These are phyloP conservation scores for Stenurella melanura DNA, from an alignment of 2,888 invertebrate species.

Conservation along the genomic window DNA sequence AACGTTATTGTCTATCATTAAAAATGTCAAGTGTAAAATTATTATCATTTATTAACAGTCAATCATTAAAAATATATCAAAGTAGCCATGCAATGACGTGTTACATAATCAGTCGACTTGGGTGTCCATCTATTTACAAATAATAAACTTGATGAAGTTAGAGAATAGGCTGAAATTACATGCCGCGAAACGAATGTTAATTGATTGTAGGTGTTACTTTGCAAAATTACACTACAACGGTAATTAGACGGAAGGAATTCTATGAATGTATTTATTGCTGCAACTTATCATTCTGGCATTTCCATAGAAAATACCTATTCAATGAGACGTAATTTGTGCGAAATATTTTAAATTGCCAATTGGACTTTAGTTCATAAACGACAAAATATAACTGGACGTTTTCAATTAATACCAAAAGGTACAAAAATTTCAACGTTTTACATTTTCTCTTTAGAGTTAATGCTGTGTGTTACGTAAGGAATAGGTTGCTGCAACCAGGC, in stretches of 20 bases:
- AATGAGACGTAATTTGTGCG: too few species aligned
- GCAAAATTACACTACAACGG: slow-evolving; percentile 45
- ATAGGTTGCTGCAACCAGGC: too few species aligned
- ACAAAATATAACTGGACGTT: too few species aligned
- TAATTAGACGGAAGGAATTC: neutral
- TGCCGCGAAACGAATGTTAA: slow-evolving; percentile 25
- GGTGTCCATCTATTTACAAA: slow-evolving; percentile 42
- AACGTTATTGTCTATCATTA: slow-evolving; percentile 21
- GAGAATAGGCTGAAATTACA: neutral
- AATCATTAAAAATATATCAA: slow-evolving; percentile 39
- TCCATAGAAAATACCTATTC: too few species aligned
- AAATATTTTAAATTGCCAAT: too few species aligned
- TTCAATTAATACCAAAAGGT: too few species aligned
- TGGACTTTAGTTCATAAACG: too few species aligned
- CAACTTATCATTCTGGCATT: too few species aligned
- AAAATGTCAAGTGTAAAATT: slow-evolving; percentile 35
- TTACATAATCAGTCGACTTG: slow-evolving; percentile 40
- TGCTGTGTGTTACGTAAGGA: too few species aligned
- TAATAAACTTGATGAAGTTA: slow-evolving; percentile 4
- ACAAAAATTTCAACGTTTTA: too few species aligned
- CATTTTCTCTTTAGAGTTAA: too few species aligned
- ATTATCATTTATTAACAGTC: slow-evolving; percentile 35
- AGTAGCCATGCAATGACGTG: slow-evolving; percentile 19
- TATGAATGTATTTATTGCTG: too few species aligned
- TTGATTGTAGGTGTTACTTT: slow-evolving; percentile 49